Base-by-base conservation (phyloP, 2,797 vertebrate species). In the Enteromius trimaculatus region DNA sequence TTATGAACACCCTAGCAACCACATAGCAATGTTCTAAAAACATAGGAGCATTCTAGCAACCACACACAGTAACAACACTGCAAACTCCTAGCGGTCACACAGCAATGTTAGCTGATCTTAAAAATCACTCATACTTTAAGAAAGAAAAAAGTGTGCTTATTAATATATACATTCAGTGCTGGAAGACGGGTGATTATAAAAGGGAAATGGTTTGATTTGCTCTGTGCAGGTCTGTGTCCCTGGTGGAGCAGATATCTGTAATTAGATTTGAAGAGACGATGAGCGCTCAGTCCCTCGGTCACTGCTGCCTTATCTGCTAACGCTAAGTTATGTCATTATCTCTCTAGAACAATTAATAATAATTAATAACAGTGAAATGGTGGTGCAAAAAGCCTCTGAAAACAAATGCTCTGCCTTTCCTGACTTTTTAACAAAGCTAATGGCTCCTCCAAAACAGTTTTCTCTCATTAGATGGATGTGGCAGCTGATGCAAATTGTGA, bases 381-480 rank as follows among this genome's bases (percentile, higher is more conserved):
- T 17, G 9, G 53, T 4, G 49, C 65, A 19, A 39, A 80, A 80
- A 58, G 62, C 77, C 64, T 60, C 14, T 42, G 29, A 70, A 62
- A 51, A 58, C 14, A 55, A 58, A 42, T 9, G 6, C 51, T 42
- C 21, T 53, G 26, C 26, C 49, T 70, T 7, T 21, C 37, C 11
- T 64, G n/a, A 21, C 34, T 60, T 6, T 21, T 29, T 23, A 55
- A 31, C 49, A 71, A 49, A 49, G 44, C 31, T 80, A 31, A 74
- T 80, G 69, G 66, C 70, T 29, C 34, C 34, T 82, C 29, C 39
- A 44, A 42, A 77, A 37, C 1, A 66, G 17, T 78, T 83, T 65
- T 81, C 16, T 74, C 75, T 64, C 14, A 1, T 68, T 16, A 74
- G 79, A 78, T 81, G 78, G 37, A 78, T 84, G 62, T 16, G 17